Percentiles rank a stretch among this genome's conserved stretches.
phyloP scores from a whole-genome alignment of 1,140 invertebrate genomes.

The Potamilus streckersoni region DNA sequence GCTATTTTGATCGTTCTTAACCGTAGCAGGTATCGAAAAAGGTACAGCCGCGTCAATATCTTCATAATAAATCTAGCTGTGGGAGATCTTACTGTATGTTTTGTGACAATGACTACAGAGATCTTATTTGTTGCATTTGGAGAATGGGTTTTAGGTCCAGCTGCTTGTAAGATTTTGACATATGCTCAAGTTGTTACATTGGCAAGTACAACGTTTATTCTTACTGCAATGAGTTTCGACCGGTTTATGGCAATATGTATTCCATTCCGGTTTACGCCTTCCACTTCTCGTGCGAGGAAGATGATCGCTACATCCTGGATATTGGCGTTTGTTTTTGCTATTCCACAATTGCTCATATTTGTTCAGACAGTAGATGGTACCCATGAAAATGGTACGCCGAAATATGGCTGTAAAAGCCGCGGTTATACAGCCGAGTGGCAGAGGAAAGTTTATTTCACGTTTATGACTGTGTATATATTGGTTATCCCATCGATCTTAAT shows the following conservation, averaged over 20 bases:
- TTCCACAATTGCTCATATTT: conserved; percentile 70
- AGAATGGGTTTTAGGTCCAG: conserved; percentile 66
- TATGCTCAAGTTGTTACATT: conserved; percentile 69
- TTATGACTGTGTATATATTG: conserved; percentile 66
- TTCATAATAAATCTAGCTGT: conserved; percentile 70
- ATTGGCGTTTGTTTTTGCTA: conserved; percentile 65
- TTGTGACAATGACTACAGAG: conserved; percentile 69
- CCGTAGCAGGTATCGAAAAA: conserved; percentile 63
- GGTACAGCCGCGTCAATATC: conserved; percentile 68
- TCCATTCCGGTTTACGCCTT: conserved; percentile 60
- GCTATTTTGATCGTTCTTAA: conserved; percentile 66
- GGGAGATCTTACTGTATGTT: conserved; percentile 68
- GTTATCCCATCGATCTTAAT: conserved; percentile 66
- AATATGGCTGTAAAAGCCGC: conserved; percentile 59
- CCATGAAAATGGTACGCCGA: conserved; percentile 48
- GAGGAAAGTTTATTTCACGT: conserved; percentile 67
- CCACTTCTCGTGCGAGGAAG: conserved; percentile 39
- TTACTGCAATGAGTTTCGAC: conserved; percentile 69
- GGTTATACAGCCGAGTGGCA: conserved; percentile 70
- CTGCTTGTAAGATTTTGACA: conserved; percentile 66
- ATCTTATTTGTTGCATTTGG: conserved; percentile 68
- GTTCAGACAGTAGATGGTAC: conserved; percentile 48
- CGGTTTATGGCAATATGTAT: conserved; percentile 69
- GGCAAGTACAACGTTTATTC: conserved; percentile 68
- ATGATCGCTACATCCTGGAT: conserved; percentile 67